Percentiles rank a stretch among this genome's conserved stretches.
These are phyloP conservation scores for Stenchaetothrips biformis DNA, from an alignment of 2,888 invertebrate genomes.

Conservation along the genomic window DNA sequence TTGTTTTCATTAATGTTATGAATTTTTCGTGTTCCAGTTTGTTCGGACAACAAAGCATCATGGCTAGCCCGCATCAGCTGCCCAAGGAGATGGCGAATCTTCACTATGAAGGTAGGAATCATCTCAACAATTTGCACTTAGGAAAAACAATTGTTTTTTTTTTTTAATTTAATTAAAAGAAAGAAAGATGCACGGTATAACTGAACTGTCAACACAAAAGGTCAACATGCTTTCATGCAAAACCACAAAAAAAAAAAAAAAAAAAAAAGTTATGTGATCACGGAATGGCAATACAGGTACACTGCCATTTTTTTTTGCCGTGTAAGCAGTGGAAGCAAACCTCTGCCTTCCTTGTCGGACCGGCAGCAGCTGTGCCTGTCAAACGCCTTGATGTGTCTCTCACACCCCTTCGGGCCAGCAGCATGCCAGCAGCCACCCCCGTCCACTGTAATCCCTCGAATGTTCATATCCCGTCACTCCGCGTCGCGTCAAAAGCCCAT, in stretches of 20 bases:
- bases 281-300: no score
- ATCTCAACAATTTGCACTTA: not conserved
- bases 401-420: not conserved
- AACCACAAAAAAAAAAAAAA: no score
- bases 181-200: no score
- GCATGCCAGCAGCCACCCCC: not conserved
- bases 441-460: not conserved
- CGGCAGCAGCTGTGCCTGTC: not conserved
- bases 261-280: no score
- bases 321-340: no score
- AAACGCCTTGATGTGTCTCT: not conserved
- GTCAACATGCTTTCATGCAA: no score
- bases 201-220: no score
- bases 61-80: constrained; percentile 1
- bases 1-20: no score
- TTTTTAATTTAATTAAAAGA: no score
- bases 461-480: not conserved
- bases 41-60: not conserved
- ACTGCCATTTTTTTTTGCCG: no score
- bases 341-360: not conserved
- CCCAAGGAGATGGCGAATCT: not conserved
- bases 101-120: constrained; percentile 10
- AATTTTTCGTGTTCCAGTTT: not conserved
- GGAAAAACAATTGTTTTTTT: no score
- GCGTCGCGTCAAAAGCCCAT: not conserved